Evolutionary conservation across 2,113 vertebrate species (phyloP).

Genomic region (Syrmaticus mikado): DNA sequence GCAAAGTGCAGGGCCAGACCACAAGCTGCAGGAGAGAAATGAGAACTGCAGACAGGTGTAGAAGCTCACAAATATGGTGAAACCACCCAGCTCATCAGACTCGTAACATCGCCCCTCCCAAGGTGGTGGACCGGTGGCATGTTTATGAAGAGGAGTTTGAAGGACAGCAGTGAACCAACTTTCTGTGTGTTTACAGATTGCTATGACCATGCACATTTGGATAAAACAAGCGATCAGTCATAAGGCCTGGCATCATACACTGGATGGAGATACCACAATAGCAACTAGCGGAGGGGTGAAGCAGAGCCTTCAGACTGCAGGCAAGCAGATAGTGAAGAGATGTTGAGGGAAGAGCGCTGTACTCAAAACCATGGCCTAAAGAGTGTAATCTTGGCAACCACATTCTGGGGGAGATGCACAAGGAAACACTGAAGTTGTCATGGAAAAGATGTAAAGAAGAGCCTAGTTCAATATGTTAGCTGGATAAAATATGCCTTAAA

Average conservation of each 20-base stretch:
- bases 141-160: neutral
- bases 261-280: rapidly evolving
- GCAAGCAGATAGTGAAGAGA: neutral
- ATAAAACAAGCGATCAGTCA: neutral
- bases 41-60: neutral
- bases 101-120: neutral
- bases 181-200: neutral
- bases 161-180: neutral
- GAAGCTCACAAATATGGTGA: neutral
- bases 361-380: neutral
- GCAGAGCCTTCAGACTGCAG: neutral
- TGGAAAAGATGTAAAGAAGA: neutral
- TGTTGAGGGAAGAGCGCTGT: rapidly evolving
- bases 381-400: neutral
- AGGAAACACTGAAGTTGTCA: neutral
- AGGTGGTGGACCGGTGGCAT: neutral
- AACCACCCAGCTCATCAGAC: neutral
- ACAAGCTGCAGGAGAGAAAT: neutral
- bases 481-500: neutral
- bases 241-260: rapidly evolving
- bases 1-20: neutral
- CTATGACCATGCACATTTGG: neutral
- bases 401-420: neutral
- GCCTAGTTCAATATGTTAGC: neutral
- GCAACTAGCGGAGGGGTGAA: neutral